Base-by-base conservation (phyloP, 2,888 invertebrate species). In the Drosophila helvetica region DNA sequence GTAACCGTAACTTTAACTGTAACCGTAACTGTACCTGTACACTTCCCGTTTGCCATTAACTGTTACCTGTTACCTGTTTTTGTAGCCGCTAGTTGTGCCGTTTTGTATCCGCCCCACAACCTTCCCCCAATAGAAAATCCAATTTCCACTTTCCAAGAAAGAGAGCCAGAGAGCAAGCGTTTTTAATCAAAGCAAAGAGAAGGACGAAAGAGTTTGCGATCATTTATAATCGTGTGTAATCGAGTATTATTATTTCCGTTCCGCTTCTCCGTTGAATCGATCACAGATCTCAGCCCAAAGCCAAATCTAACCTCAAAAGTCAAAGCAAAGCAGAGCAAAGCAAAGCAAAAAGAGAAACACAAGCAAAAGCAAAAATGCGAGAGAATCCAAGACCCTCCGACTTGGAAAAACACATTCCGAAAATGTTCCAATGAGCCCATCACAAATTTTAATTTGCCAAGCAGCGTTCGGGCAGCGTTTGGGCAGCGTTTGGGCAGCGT, bases 141-240 rank as follows among this genome's bases (percentile, higher is more conserved):
- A 27, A 43, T 63, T 52, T 12, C 3, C 12, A 30, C 10, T 15
- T 15, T 15, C 38, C 15, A 38, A 15, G 38, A 38, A 15, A 38
- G 38, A 45, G 22, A 62, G 55, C 74, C 65, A 58, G 53, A 79
- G 77, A 82, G 77, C 92, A 92, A 92, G 92, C 92, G 92, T 92
- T 92, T 92, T 92, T 92, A 91, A 86, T 90, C 92, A 90, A 92
- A 90, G 90, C 92, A 90, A 92, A 90, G 92, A 90, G 90, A 90
- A 80, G 80, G 74, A 78, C 70, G 51, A 58, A 51, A 17, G 42
- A 57, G 48, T 62, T 74, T 70, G 76, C 78, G 79, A 53, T n/a
- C n/a, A 22, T 22, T 75, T 80, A 78, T 73, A 46, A 72, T 38
- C 15, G 33, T 2, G 5, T 22, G 22, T 22, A 5, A 22, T 22